Evolutionary conservation across 2,797 vertebrate genomes (phyloP).

Genomic region (Phoeniculus purpureus): DNA sequence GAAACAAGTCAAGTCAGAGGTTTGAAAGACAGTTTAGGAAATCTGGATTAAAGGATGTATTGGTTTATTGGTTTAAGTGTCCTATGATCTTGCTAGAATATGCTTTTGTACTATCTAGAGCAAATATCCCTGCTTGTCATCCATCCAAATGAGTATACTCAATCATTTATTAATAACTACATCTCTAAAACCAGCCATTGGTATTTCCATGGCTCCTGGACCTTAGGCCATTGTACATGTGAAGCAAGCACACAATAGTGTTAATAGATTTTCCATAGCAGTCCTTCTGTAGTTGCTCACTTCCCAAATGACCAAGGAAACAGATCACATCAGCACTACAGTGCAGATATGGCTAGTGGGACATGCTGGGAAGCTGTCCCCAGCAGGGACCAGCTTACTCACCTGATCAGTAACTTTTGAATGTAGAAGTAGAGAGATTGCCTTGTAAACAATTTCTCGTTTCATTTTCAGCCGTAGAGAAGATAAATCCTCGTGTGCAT

Average conservation of each 20-base stretch:
- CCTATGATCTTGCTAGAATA: neutral
- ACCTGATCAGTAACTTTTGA: neutral
- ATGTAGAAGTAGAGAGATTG: neutral
- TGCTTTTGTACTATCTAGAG: neutral
- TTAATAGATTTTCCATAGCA: neutral
- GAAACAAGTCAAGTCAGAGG: neutral
- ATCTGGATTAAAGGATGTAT: neutral
- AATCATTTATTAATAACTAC: neutral
- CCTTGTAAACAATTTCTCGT: neutral
- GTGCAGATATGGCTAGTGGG: neutral
- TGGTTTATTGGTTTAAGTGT: neutral
- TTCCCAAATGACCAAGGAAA: neutral
- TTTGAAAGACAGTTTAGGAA: neutral
- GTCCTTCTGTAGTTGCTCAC: neutral
- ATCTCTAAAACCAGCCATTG: neutral
- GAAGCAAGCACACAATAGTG: neutral
- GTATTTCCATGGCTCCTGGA: conserved; percentile 5
- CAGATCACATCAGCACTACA: neutral
- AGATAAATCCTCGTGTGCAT: neutral
- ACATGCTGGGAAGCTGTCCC: neutral
- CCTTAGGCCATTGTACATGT: neutral
- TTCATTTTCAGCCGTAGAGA: neutral
- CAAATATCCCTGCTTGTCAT: neutral
- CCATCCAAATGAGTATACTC: neutral
- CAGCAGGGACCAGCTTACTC: neutral